phyloP scores from a whole-genome alignment of 2,113 vertebrate genomes.

The Oryzias curvinotus region DNA sequence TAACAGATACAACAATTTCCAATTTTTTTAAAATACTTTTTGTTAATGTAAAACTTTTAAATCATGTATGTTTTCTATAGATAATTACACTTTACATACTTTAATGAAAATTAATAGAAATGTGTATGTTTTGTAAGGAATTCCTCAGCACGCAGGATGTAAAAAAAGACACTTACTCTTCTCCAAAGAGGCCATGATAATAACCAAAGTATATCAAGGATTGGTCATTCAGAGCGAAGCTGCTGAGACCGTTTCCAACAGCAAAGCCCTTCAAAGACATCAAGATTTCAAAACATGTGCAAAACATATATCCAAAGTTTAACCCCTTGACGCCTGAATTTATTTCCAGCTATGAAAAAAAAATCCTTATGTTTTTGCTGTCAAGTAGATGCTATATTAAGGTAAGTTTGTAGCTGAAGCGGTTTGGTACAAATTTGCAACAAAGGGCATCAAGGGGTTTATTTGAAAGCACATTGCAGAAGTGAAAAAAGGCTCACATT shows the following conservation, averaged over 20 bases:
- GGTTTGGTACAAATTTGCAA: too few relatives aligned
- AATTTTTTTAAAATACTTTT: too few relatives aligned
- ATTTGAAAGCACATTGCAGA: not conserved
- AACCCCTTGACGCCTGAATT: too few relatives aligned
- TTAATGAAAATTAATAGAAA: not conserved
- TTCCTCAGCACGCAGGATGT: not conserved
- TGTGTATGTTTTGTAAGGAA: not conserved
- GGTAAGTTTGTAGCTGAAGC: too few relatives aligned
- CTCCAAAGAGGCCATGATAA: constrained; percentile 81
- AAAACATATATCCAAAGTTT: not conserved
- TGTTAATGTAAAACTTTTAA: too few relatives aligned
- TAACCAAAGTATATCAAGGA: constrained; percentile 78
- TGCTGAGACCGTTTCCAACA: constrained; percentile 78
- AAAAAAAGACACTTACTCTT: constrained; percentile 64
- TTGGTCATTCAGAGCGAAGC: constrained; percentile 74
- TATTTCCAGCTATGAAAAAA: too few relatives aligned
- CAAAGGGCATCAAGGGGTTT: not conserved
- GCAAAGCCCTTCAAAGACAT: constrained; percentile 73
- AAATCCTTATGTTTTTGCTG: too few relatives aligned
- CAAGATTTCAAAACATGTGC: not conserved
- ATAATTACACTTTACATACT: not conserved
- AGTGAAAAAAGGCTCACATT: not conserved
- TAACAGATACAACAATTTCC: too few relatives aligned
- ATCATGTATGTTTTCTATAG: not conserved
- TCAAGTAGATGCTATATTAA: too few relatives aligned